Evolutionary conservation across 2,797 vertebrate species (phyloP).

Genomic region (Spea hammondii): DNA sequence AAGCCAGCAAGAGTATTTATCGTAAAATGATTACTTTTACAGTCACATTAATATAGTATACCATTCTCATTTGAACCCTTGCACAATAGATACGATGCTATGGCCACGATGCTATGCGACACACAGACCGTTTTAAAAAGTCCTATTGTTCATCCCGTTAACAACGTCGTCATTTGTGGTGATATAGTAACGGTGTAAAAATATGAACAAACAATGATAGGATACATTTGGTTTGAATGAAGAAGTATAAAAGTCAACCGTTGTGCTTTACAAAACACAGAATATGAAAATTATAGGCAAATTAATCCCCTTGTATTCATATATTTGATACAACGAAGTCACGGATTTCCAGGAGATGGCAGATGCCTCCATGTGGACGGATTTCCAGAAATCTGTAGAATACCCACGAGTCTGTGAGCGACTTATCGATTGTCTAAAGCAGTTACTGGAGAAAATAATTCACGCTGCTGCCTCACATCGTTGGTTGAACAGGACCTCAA

Average conservation of each 20-base stretch:
- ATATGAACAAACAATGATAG: background rate
- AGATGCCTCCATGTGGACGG: background rate
- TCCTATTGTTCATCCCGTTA: no score
- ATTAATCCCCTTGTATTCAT: no score
- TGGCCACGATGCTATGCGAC: no score
- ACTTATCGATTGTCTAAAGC: constrained; percentile 8
- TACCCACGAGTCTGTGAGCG: background rate
- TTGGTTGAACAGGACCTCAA: constrained; percentile 75
- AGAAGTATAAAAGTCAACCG: background rate
- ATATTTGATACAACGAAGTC: background rate
- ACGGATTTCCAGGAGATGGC: background rate
- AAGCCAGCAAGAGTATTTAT: background rate
- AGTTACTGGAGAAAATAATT: constrained; percentile 28
- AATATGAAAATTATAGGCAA: background rate
- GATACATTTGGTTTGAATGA: background rate
- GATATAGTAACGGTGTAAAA: background rate
- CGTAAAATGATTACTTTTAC: background rate
- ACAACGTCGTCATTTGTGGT: no score
- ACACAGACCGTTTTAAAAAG: background rate
- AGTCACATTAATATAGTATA: constrained; percentile 15
- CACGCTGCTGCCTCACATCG: constrained; percentile 71
- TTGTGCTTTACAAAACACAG: background rate
- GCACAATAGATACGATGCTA: no score
- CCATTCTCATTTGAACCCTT: background rate
- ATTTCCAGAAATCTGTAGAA: background rate